Evolutionary conservation across 1,140 invertebrate species (phyloP), one percentile per base, ranked within the genome.

Genomic region (Bombus balteatus): DNA sequence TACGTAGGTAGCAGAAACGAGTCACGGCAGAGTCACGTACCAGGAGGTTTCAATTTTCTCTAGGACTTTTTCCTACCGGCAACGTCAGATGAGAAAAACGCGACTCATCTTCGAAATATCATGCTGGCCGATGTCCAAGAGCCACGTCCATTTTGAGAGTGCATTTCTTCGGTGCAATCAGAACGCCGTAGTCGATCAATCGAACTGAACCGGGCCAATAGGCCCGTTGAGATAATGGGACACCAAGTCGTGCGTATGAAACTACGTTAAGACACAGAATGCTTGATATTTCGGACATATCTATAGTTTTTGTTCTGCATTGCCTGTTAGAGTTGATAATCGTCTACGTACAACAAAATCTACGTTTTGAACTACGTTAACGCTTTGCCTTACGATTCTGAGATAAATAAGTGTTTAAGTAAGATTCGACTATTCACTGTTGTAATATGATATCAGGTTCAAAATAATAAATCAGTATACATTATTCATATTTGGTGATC

Each of bases 91-190:
- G 66, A 59, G 53, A 32, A 37, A 72, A 80, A 85, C 68, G 53
- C 53, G 53, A 47, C 68, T 85, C 68, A 80, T 78, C 75, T 47
- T 79, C 71, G 78, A 81, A 86, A 86, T 86, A 88, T 88, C 86
- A 88, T 88, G 86, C 83, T 88, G 87, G 87, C 78, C 78, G 53
- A 34, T 28, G 71, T 75, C 87, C 87, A 88, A 86, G 28, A 22
- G 65, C 70, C 70, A 25, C 83, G 75, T 80, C 53, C 70, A 57
- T 68, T 53, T 28, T 68, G 22, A 37, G 37, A 62, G 77, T 72
- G 68, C 53, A 85, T 80, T 85, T 65, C 76, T 41, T 32, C 53
- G 68, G 53, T 62, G 41, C 41, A 77, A 83, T 83, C 81, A 28
- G 43, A 62, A 22, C 41, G 13, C 28, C 32, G 41, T 81, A 59